phyloP scores from a whole-genome alignment of 1,140 invertebrate genomes.

The Whitmania pigra region DNA sequence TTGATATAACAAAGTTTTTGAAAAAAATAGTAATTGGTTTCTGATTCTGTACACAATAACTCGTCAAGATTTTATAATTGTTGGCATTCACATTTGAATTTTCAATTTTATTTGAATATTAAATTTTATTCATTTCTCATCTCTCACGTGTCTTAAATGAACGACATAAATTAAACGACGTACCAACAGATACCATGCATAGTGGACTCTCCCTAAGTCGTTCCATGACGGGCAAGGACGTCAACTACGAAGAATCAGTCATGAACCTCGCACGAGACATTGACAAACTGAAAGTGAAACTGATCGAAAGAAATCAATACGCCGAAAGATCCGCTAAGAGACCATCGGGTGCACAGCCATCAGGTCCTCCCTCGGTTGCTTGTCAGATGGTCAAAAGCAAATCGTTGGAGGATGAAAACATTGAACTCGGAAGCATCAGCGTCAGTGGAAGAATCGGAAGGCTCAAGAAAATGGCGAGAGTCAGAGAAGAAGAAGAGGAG shows the following conservation, averaged over 20 bases:
- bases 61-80: no score
- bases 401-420: conserved; percentile 36
- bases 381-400: conserved; percentile 33
- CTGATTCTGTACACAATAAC: no score
- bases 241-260: not conserved
- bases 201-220: no score
- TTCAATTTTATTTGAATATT: no score
- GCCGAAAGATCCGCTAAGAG: conserved; percentile 42
- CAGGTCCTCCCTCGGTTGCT: not conserved
- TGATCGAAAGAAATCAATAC: conserved; percentile 66
- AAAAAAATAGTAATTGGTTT: no score
- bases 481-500: conserved; percentile 1
- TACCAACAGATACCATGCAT: no score
- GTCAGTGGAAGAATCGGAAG: conserved; percentile 3
- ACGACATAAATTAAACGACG: no score
- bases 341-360: conserved; percentile 43
- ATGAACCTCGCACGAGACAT: conserved; percentile 40
- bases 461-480: not conserved
- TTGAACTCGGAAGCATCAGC: not conserved
- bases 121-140: no score
- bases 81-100: no score
- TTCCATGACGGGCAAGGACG: not conserved
- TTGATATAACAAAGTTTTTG: no score
- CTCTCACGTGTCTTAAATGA: no score
- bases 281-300: conserved; percentile 56